Evolutionary conservation across 2,797 vertebrate genomes (phyloP).

Genomic region (Diceros bicornis): DNA sequence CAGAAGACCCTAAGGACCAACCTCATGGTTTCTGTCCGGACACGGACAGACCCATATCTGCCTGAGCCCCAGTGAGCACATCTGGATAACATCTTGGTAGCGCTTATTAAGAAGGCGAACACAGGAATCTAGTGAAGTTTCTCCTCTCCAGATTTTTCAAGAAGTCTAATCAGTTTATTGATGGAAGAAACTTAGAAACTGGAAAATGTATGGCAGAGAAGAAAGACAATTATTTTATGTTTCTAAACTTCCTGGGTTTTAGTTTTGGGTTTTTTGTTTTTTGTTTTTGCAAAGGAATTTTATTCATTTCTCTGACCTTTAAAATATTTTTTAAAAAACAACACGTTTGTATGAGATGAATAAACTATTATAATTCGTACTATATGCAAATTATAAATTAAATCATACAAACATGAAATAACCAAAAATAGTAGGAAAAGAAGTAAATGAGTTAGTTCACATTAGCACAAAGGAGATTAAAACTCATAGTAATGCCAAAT

Average conservation of each 20-base stretch:
- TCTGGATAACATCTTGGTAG: background rate
- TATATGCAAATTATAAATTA: background rate
- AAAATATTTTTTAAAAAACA: background rate
- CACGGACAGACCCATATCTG: background rate
- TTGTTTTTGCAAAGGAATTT: background rate
- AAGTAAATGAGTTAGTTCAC: background rate
- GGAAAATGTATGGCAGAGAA: background rate
- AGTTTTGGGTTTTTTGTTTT: background rate
- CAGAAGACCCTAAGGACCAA: background rate
- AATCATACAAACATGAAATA: background rate
- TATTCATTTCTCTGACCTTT: background rate
- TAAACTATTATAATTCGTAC: background rate
- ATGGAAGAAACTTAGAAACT: background rate
- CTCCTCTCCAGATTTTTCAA: background rate
- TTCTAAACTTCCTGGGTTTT: background rate
- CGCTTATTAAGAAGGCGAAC: no score
- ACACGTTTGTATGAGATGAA: background rate
- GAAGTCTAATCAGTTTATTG: background rate
- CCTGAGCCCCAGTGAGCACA: background rate
- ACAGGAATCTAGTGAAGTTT: background rate
- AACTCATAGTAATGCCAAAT: background rate
- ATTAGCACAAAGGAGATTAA: background rate
- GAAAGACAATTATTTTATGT: background rate
- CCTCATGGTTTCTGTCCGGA: background rate
- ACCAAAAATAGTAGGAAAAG: background rate